These are phyloP conservation scores for Phylloscopus collybita DNA, from an alignment of 2,797 vertebrate genomes.

Conservation along the genomic window DNA sequence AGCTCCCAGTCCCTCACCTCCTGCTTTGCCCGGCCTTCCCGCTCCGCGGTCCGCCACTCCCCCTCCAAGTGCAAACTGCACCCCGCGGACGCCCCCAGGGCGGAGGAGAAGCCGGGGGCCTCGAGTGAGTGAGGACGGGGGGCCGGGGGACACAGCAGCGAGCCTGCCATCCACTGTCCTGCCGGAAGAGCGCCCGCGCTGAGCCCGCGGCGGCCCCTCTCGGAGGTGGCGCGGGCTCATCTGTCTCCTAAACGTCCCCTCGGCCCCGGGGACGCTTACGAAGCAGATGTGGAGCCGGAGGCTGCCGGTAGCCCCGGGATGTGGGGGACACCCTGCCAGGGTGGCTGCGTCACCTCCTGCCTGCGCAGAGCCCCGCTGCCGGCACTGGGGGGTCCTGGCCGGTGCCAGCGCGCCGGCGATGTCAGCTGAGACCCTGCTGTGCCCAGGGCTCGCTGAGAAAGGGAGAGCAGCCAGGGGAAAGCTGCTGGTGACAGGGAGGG, in stretches of 20 bases:
- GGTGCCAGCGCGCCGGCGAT: background rate
- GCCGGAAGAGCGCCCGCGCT: background rate
- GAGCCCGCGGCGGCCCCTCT: slow-evolving; percentile 1
- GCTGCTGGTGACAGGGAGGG: background rate
- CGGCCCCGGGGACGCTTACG: slow-evolving; percentile 23
- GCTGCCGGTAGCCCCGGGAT: background rate
- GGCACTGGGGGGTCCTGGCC: background rate
- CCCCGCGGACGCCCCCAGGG: slow-evolving; percentile 75
- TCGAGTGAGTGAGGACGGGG: slow-evolving; percentile 78
- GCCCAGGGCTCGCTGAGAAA: background rate
- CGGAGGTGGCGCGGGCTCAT: background rate
- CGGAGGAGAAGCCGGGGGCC: slow-evolving; percentile 83
- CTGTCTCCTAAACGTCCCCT: slow-evolving; percentile 63
- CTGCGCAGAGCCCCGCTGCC: accelerated
- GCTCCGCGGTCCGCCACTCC: slow-evolving; percentile 84
- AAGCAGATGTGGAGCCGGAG: slow-evolving; percentile 51
- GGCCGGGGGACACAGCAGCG: background rate
- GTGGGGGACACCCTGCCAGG: background rate
- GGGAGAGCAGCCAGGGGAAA: background rate
- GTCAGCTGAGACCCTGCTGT: background rate
- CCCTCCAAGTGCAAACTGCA: slow-evolving; percentile 91
- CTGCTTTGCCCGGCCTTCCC: slow-evolving; percentile 86
- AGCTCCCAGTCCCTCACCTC: slow-evolving; percentile 88
- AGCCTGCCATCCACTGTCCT: slow-evolving; percentile 38
- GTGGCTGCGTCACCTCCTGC: background rate